These are phyloP conservation scores for Watsonalla cultraria DNA, from an alignment of 2,888 invertebrate genomes.

Conservation along the genomic window DNA sequence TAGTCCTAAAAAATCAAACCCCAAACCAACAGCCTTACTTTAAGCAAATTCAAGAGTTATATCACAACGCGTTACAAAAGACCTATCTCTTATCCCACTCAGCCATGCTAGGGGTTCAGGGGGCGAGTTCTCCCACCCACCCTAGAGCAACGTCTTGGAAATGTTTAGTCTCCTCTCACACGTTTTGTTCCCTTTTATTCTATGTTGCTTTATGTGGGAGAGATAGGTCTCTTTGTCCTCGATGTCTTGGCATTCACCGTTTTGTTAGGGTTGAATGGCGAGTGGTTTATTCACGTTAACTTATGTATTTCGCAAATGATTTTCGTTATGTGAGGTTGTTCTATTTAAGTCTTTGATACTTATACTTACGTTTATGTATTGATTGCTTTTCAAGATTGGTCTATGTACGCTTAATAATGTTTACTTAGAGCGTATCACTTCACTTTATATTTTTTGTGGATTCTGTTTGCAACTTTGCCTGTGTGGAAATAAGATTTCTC, in stretches of 20 bases:
- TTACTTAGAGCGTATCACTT: no score
- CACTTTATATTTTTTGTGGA: no score
- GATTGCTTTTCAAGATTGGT: no score
- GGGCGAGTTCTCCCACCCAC: conserved; percentile 16
- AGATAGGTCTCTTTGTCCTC: conserved; percentile 32
- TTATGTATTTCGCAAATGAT: neutral
- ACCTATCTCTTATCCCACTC: neutral
- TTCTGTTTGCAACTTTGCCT: no score
- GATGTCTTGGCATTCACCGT: conserved; percentile 6
- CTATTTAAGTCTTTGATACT: no score
- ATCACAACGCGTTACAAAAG: neutral
- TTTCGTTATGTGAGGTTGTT: neutral
- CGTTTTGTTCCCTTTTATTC: conserved; percentile 70
- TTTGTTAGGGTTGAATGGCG: conserved; percentile 13
- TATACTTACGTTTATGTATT: no score
- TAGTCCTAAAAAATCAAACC: no score
- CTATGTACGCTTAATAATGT: no score
- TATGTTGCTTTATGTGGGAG: conserved; percentile 49
- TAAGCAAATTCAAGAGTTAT: no score
- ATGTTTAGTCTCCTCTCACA: conserved; percentile 66
- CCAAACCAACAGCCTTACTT: no score
- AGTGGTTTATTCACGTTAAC: neutral
- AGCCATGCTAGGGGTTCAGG: neutral
- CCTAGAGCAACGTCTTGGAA: conserved; percentile 64
- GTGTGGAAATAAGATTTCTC: no score